Conservation (phyloP, 2,888 invertebrate genomes). For the Drosophila multiciliata region DNA sequence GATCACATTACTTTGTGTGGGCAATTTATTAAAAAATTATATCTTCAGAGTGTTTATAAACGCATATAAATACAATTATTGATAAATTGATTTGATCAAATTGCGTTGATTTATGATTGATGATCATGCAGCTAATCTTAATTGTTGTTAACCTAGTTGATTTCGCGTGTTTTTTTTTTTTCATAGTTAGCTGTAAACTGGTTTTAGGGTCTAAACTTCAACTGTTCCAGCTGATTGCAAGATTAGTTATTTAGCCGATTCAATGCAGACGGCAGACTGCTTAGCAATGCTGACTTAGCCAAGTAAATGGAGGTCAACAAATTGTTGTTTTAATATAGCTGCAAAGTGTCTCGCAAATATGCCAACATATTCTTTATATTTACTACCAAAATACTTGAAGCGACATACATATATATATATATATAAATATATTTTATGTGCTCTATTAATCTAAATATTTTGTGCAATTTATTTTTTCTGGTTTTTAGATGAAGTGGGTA, state of each 20-base stretch:
- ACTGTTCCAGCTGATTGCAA: slow-evolving; percentile 35
- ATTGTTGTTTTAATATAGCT: slow-evolving; percentile 9
- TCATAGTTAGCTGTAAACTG: slow-evolving; percentile 30
- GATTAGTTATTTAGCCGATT: slow-evolving; percentile 45
- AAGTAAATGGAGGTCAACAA: slow-evolving; percentile 40
- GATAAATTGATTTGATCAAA: slow-evolving; percentile 41
- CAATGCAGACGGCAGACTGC: slow-evolving; percentile 34
- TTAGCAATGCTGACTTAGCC: slow-evolving; percentile 24
- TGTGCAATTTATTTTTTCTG: not conserved
- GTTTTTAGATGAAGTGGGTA: slow-evolving; percentile 47
- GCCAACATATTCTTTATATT: not conserved
- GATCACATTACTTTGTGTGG: slow-evolving; percentile 17
- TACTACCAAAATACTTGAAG: slow-evolving; percentile 9
- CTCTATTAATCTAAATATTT: slow-evolving; percentile 13
- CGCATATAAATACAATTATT: slow-evolving; percentile 23
- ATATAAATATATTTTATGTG: not conserved
- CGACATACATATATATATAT: not conserved
- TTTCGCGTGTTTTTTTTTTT: not conserved
- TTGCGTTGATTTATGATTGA: slow-evolving; percentile 48
- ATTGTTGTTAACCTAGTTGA: slow-evolving; percentile 38
- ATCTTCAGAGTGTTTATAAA: slow-evolving; percentile 5
- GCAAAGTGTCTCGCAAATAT: slow-evolving; percentile 13
- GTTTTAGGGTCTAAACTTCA: slow-evolving; percentile 59
- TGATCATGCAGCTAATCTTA: slow-evolving; percentile 41
- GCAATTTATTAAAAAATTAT: slow-evolving; percentile 23